Evolutionary conservation across 1,140 invertebrate species (phyloP).

Genomic region (Hypothenemus hampei): DNA sequence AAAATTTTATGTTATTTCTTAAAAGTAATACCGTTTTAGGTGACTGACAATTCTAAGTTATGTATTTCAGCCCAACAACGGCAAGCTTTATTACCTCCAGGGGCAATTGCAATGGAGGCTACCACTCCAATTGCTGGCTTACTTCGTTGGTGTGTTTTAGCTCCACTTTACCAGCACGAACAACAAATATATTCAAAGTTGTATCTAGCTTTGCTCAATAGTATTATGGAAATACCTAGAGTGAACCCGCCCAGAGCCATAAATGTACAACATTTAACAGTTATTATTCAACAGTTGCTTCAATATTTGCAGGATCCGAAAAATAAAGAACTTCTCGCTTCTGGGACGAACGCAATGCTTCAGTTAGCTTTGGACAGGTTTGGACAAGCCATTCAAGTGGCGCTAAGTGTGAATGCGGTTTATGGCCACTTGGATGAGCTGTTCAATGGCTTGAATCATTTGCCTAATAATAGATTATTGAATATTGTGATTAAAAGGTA

Average conservation of each 20-base stretch:
- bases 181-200: slow-evolving; percentile 55
- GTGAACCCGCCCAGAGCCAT: slow-evolving; percentile 52
- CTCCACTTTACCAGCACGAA: slow-evolving; percentile 53
- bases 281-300: slow-evolving; percentile 40
- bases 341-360: slow-evolving; percentile 26
- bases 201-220: slow-evolving; percentile 60
- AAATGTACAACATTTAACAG: slow-evolving; percentile 54
- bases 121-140: slow-evolving; percentile 72
- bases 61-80: slow-evolving; percentile 66
- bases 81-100: slow-evolving; percentile 63
- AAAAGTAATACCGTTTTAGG: slow-evolving; percentile 41
- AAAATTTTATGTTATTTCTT: not conserved
- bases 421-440: slow-evolving; percentile 67
- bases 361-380: slow-evolving; percentile 64
- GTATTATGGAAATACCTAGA: slow-evolving; percentile 52
- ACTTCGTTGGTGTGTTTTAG: slow-evolving; percentile 64
- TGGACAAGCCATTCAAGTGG: slow-evolving; percentile 71
- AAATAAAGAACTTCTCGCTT: not conserved
- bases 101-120: slow-evolving; percentile 75
- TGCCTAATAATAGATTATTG: slow-evolving; percentile 56
- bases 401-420: slow-evolving; percentile 65
- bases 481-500: slow-evolving; percentile 56
- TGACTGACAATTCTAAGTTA: slow-evolving; percentile 60
- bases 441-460: slow-evolving; percentile 50
- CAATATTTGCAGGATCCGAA: slow-evolving; percentile 45